phyloP scores from a whole-genome alignment of 1,140 invertebrate species.

The Phthorimaea operculella region DNA sequence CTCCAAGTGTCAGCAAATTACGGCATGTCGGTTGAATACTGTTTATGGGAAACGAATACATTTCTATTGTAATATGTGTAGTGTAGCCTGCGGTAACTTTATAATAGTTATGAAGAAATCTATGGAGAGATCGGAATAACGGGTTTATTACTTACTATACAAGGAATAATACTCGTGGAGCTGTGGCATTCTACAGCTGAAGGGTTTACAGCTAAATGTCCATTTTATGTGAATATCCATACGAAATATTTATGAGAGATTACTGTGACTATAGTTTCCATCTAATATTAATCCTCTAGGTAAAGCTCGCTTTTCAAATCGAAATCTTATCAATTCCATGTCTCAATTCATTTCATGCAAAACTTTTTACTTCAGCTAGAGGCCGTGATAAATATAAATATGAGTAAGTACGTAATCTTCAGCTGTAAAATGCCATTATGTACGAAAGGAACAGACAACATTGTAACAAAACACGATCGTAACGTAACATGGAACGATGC shows the following conservation, averaged over 20 bases:
- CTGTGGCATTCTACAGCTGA: slow-evolving; percentile 37
- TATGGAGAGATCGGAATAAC: slow-evolving; percentile 65
- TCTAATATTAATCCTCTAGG: not conserved
- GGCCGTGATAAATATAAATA: slow-evolving; percentile 1
- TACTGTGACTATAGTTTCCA: slow-evolving; percentile 1
- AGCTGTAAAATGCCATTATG: slow-evolving; percentile 39
- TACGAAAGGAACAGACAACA: slow-evolving; percentile 52
- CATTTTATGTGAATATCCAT: slow-evolving; percentile 3
- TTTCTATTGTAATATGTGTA: slow-evolving; percentile 66
- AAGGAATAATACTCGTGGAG: slow-evolving; percentile 47
- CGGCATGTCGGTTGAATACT: slow-evolving; percentile 61
- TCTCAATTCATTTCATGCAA: slow-evolving; percentile 18
- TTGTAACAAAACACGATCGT: slow-evolving; percentile 54
- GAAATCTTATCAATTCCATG: slow-evolving; percentile 30
- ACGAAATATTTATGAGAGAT: slow-evolving; percentile 3
- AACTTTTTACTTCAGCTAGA: not conserved
- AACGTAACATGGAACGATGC: slow-evolving; percentile 59
- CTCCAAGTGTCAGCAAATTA: slow-evolving; percentile 61
- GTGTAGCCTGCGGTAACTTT: slow-evolving; percentile 58
- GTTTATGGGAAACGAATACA: slow-evolving; percentile 63
- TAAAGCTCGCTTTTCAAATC: not conserved
- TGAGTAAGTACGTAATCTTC: slow-evolving; percentile 11
- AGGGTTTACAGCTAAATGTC: not conserved
- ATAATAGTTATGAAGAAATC: slow-evolving; percentile 57
- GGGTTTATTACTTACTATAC: slow-evolving; percentile 64